Evolutionary conservation across 2,888 invertebrate genomes (phyloP).

Genomic region (Macrosiphum euphorbiae): DNA sequence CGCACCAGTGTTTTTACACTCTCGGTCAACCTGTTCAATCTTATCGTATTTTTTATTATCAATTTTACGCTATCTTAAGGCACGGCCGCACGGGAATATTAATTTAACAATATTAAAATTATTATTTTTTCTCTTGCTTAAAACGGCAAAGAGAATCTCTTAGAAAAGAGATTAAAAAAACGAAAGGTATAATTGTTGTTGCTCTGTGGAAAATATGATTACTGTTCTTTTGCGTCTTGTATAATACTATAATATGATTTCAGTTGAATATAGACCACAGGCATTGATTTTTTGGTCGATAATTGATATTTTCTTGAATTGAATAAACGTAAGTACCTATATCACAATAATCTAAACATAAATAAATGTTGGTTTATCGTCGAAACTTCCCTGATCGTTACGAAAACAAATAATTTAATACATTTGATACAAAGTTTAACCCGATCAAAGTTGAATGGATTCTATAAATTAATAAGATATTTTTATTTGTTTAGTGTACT

Average conservation of each 20-base stretch:
- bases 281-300: neutral
- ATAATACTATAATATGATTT: neutral
- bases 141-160: neutral
- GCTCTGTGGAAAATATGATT: neutral
- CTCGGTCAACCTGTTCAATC: neutral
- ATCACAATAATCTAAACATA: neutral
- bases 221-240: constrained; percentile 15
- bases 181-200: neutral
- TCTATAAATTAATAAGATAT: neutral
- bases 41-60: neutral
- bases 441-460: neutral
- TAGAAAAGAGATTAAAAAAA: neutral
- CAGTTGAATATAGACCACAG: neutral
- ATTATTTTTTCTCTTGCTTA: neutral
- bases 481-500: constrained; percentile 27
- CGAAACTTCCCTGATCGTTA: neutral
- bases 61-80: neutral
- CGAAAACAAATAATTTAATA: neutral
- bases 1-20: neutral
- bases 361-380: neutral
- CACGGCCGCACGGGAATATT: neutral
- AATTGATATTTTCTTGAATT: neutral
- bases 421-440: neutral
- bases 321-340: constrained; percentile 33
- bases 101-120: neutral